A percentile compares a stretch with the other conserved stretches of the same genome.
phyloP scores from a whole-genome alignment of 2,797 vertebrate species.

The Nasua narica region DNA sequence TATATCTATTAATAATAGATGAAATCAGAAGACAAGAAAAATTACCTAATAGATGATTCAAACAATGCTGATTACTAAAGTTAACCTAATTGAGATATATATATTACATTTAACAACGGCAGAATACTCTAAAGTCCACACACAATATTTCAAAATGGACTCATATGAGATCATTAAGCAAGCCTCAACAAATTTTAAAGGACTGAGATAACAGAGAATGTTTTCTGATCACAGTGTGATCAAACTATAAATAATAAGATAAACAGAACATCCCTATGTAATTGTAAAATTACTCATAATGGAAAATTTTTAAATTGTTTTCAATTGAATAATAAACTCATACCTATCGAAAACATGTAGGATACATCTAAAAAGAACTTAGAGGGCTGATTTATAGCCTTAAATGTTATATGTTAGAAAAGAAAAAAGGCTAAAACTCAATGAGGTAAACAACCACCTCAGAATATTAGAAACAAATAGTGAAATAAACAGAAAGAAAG shows the following conservation, averaged over 20 bases:
- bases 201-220: not conserved
- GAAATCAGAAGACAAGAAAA: not conserved
- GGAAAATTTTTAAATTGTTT: not conserved
- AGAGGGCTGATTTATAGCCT: not conserved
- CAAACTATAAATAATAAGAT: not conserved
- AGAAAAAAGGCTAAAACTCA: not conserved
- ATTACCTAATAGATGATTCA: not conserved
- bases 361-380: not conserved
- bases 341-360: not conserved
- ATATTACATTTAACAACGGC: not conserved
- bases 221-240: not conserved
- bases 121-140: not conserved
- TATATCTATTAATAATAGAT: not conserved
- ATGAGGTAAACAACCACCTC: not conserved
- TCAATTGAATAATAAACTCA: not conserved
- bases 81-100: not conserved
- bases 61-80: not conserved
- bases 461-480: not conserved
- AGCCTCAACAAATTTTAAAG: not conserved
- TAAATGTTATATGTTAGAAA: not conserved
- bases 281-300: not conserved
- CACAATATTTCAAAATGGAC: not conserved
- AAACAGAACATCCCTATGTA: not conserved
- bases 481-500: not conserved
- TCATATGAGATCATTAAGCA: not conserved